phyloP scores from a whole-genome alignment of 2,888 invertebrate genomes.

The Hesperia comma region DNA sequence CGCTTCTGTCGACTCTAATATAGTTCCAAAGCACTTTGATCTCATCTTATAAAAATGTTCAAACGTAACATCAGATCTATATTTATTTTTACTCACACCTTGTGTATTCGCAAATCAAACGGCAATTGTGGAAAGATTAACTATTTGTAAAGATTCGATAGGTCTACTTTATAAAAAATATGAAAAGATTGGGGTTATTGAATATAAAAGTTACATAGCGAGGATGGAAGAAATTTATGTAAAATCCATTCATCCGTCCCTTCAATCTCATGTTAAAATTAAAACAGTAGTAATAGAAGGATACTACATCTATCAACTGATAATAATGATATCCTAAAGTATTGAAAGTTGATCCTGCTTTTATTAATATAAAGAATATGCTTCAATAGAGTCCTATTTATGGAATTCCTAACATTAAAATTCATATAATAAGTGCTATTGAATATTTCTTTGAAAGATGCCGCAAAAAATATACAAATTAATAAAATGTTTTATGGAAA shows the following conservation, averaged over 20 bases:
- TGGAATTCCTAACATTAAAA: background rate
- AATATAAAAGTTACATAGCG: too few species aligned
- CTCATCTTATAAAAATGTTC: conserved; percentile 60
- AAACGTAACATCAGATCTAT: conserved; percentile 46
- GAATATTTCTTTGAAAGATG: background rate
- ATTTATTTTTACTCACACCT: conserved; percentile 39
- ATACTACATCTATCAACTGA: too few species aligned
- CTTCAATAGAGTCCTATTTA: too few species aligned
- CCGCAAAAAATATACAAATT: conserved; percentile 2
- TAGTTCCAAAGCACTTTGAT: conserved; percentile 70
- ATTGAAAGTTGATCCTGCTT: too few species aligned
- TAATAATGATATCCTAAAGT: too few species aligned
- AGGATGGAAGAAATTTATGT: too few species aligned
- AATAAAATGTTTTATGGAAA: background rate
- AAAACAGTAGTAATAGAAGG: too few species aligned
- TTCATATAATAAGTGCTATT: background rate
- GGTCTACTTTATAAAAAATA: background rate
- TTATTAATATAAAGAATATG: too few species aligned
- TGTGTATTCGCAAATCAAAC: conserved; percentile 22
- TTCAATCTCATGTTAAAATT: too few species aligned
- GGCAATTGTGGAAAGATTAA: background rate
- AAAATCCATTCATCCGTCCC: too few species aligned
- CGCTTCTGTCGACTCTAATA: conserved; percentile 64
- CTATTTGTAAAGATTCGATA: background rate
- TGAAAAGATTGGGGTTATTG: too few species aligned